Base-by-base conservation (phyloP, 37 sponge, comb jelly and placozoan species). In the Eunapius fragilis region DNA sequence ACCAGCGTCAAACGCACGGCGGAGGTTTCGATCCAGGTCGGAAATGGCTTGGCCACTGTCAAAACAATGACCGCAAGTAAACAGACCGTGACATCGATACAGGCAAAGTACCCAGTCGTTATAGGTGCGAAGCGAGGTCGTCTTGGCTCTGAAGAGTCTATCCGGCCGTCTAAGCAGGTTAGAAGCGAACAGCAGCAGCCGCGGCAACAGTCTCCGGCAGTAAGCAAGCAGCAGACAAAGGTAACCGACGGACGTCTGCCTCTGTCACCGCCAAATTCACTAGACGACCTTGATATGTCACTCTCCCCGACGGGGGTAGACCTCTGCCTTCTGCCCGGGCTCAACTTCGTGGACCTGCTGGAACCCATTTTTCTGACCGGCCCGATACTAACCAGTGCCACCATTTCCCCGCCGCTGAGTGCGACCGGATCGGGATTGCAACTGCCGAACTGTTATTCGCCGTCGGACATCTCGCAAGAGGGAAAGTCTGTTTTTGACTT, bases 1-100 rank as follows among this genome's bases (percentile, higher is more conserved):
- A 50, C 49, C 26, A 67, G 68, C 30, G 33, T 68, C 27, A 69
- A 28, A 32, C 84, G 77, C 38, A 91, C 91, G 5, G 91, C 91
- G 27, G 91, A 91, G 41, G 86, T 91, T 1, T 91, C 91, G 6
- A 82, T 91, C 31, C 91, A 91, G 37, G 91, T 91, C 22, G 91
- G 91, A 78, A 91, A 91, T n/a, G 91, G 91, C 9, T 32, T 86
- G 22, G 91, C 91, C 31, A 76, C 86, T 22, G 69, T 91, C 14
- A 82, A 38, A 3, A 67, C 22, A 70, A 25, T 74, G 7, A 47
- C 27, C 12, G 74, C 37, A 26, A 33, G 76, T 37, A 24, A 69
- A 23, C 37, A 37, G 35, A 80, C 30, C n/a, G 80, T 10, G 0
- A 19, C 41, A 41, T 9, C 58, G 58, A 58, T 58, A 9, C 47